A percentile compares a stretch with the other conserved stretches of the same genome.
Evolutionary conservation across 2,113 vertebrate genomes (phyloP).

Genomic region (Nansenia antarctica): DNA sequence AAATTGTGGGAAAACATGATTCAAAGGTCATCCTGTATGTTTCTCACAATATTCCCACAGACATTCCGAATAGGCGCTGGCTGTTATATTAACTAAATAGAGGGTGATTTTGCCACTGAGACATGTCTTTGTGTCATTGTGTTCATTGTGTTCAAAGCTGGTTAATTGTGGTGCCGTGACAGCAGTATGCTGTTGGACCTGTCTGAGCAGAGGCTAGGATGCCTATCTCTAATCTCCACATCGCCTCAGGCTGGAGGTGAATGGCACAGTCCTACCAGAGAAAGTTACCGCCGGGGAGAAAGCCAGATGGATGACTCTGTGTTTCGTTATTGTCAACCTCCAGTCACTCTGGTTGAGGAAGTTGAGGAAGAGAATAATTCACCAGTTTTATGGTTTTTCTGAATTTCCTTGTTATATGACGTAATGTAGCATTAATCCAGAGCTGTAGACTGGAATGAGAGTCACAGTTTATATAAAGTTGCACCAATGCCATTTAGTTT

Average conservation of each 20-base stretch:
- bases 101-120: background rate
- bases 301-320: background rate
- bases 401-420: background rate
- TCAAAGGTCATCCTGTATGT: too few species aligned
- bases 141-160: background rate
- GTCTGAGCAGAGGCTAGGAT: background rate
- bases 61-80: background rate
- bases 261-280: background rate
- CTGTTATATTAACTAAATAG: background rate
- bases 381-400: background rate
- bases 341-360: constrained; percentile 6
- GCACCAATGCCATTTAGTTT: background rate
- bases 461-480: background rate
- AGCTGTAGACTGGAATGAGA: background rate
- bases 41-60: too few species aligned
- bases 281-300: background rate
- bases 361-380: background rate
- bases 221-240: background rate
- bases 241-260: background rate
- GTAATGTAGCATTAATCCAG: background rate
- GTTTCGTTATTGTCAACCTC: background rate
- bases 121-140: background rate
- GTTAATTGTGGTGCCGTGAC: background rate
- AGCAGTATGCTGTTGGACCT: constrained; percentile 22
- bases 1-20: background rate